These are phyloP conservation scores for Eulimnadia texana DNA, from an alignment of 1,140 invertebrate genomes.

Conservation along the genomic window DNA sequence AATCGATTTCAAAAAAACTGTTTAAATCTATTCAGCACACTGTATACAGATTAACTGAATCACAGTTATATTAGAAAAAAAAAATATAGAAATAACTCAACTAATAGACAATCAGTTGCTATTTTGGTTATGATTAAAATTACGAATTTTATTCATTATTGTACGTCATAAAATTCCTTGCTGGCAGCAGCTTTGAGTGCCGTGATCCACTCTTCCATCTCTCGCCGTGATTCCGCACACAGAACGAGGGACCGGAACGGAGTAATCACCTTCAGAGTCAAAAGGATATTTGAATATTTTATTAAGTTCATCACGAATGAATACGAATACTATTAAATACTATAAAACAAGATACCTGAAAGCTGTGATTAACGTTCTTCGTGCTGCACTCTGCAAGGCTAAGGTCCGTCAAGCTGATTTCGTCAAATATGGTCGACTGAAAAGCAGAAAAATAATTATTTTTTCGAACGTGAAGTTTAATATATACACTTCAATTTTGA, in stretches of 20 bases:
- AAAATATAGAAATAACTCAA: too few species aligned
- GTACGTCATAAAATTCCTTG: slow-evolving; percentile 46
- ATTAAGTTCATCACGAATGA: too few species aligned
- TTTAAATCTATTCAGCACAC: too few species aligned
- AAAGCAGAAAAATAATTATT: slow-evolving; percentile 28
- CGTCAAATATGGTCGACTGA: slow-evolving; percentile 72
- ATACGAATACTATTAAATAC: too few species aligned
- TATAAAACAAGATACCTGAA: too few species aligned
- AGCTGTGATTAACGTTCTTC: slow-evolving; percentile 72
- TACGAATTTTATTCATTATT: not conserved
- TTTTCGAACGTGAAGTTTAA: not conserved
- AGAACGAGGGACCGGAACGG: slow-evolving; percentile 65
- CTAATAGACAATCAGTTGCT: too few species aligned
- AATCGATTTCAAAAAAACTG: too few species aligned
- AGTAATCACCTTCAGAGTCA: slow-evolving; percentile 86
- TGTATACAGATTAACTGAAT: too few species aligned
- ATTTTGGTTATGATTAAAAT: too few species aligned
- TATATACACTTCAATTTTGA: too few species aligned
- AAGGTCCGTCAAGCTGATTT: slow-evolving; percentile 64
- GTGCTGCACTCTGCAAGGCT: slow-evolving; percentile 71
- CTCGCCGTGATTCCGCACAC: slow-evolving; percentile 59
- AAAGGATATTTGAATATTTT: not conserved
- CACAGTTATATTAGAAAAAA: too few species aligned
- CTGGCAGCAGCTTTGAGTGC: slow-evolving; percentile 55
- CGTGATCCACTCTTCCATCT: slow-evolving; percentile 82